Percentiles rank a stretch among this genome's conserved stretches.
phyloP scores from a whole-genome alignment of 1,140 invertebrate species.

The Cherax destructor region DNA sequence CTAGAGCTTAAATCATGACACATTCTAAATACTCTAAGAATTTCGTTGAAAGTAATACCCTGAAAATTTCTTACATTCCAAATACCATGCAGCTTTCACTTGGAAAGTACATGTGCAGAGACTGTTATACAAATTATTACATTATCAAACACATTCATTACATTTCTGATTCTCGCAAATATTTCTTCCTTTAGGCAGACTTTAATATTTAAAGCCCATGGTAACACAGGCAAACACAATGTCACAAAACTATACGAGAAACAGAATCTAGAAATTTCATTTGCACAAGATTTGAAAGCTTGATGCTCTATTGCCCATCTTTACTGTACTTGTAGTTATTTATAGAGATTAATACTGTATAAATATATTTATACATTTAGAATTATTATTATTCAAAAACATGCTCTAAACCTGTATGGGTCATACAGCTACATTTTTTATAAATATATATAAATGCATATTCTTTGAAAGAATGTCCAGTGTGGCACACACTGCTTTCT shows the following conservation, averaged over 20 bases:
- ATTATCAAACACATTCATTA: neutral
- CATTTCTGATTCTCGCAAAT: slow-evolving; percentile 15
- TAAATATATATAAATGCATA: slow-evolving; percentile 31
- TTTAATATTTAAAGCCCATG: slow-evolving; percentile 66
- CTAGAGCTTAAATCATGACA: neutral
- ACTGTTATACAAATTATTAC: slow-evolving; percentile 29
- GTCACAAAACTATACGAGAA: slow-evolving; percentile 67
- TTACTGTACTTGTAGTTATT: neutral
- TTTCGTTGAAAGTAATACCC: slow-evolving; percentile 18
- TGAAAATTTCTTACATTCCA: slow-evolving; percentile 1
- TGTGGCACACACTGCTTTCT: neutral
- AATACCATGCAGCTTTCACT: slow-evolving; percentile 2
- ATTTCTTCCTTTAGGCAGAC: slow-evolving; percentile 67
- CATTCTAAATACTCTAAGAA: neutral
- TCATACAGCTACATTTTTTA: neutral
- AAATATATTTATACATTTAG: slow-evolving; percentile 6
- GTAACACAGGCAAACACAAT: slow-evolving; percentile 64
- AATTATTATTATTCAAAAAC: no score
- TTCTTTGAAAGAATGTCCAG: slow-evolving; percentile 28
- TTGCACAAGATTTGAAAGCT: slow-evolving; percentile 46
- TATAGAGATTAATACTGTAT: slow-evolving; percentile 25
- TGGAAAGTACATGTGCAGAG: slow-evolving; percentile 7
- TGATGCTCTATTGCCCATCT: slow-evolving; percentile 14
- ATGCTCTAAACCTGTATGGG: no score
- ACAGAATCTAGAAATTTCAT: slow-evolving; percentile 62